Conservation (phyloP, 2,113 vertebrate genomes). For the Phyllostomus hastatus region DNA sequence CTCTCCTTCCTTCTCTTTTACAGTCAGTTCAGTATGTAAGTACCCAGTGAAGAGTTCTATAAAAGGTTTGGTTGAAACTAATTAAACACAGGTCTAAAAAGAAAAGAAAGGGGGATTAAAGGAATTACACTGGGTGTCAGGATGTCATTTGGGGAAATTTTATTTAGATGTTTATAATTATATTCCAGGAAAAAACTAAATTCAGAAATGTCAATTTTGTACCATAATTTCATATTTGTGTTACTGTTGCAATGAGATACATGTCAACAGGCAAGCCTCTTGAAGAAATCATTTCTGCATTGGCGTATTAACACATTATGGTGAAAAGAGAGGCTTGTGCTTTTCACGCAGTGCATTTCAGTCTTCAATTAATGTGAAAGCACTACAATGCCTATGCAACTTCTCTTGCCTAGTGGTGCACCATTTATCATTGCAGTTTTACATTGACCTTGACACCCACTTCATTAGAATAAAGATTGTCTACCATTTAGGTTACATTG, state of each 20-base stretch:
- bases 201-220: slow-evolving; percentile 78
- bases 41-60: slow-evolving; percentile 79
- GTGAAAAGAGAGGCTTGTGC: slow-evolving; percentile 86
- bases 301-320: slow-evolving; percentile 83
- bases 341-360: slow-evolving; percentile 86
- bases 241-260: slow-evolving; percentile 82
- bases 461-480: slow-evolving; percentile 99
- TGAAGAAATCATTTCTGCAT: slow-evolving; percentile 83
- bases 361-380: slow-evolving; percentile 91
- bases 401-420: slow-evolving; percentile 87
- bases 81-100: slow-evolving; percentile 86
- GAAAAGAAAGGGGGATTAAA: slow-evolving; percentile 78
- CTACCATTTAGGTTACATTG: slow-evolving; percentile 97
- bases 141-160: slow-evolving; percentile 75
- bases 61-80: slow-evolving; percentile 83
- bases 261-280: slow-evolving; percentile 80
- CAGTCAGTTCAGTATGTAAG: slow-evolving; percentile 78
- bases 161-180: slow-evolving; percentile 79
- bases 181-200: slow-evolving; percentile 74
- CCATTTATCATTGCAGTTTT: slow-evolving; percentile 95
- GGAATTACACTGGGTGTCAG: slow-evolving; percentile 83
- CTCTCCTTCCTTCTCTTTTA: slow-evolving; percentile 8
- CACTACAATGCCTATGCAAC: slow-evolving; percentile 87
- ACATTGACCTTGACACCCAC: slow-evolving; percentile 98
- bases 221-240: slow-evolving; percentile 75